Conservation (phyloP, 1,140 invertebrate species). For the Diprion similis region DNA sequence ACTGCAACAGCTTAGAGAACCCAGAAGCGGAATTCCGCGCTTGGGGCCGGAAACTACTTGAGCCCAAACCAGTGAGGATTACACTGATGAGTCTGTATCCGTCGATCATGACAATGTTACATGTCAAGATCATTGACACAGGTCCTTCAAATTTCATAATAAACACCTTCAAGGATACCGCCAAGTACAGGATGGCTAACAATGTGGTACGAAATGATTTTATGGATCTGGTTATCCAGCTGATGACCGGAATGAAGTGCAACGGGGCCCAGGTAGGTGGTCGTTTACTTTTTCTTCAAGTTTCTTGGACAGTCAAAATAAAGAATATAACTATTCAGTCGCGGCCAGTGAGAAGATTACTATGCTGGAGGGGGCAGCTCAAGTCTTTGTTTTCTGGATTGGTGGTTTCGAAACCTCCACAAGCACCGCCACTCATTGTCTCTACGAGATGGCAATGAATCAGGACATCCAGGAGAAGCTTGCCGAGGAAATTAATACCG, state of each 20-base stretch:
- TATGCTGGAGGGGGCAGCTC: conserved; percentile 28
- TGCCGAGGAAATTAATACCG: conserved; percentile 32
- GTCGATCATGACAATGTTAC: conserved; percentile 23
- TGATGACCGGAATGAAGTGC: conserved; percentile 30
- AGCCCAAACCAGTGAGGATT: conserved; percentile 43
- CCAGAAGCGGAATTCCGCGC: conserved; percentile 39
- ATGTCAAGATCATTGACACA: conserved; percentile 19
- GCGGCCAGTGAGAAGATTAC: conserved; percentile 44
- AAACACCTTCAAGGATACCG: conserved; percentile 61
- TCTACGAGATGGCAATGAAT: conserved; percentile 46
- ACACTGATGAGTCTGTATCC: conserved; percentile 21
- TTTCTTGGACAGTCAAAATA: too few relatives aligned
- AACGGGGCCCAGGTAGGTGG: neutral
- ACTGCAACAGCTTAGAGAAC: conserved; percentile 62
- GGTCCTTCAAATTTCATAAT: conserved; percentile 56
- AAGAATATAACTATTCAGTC: conserved; percentile 46
- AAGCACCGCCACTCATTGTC: conserved; percentile 31
- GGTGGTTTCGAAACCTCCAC: conserved; percentile 56
- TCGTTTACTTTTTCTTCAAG: too few relatives aligned
- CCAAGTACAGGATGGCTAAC: conserved; percentile 55
- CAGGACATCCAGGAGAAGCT: conserved; percentile 39
- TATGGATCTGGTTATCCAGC: conserved; percentile 43
- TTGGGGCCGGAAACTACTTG: conserved; percentile 34
- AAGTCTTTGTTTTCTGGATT: conserved; percentile 42
- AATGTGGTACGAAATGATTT: conserved; percentile 57